phyloP scores from a whole-genome alignment of 2,888 invertebrate species.

The Drosophila atripex region DNA sequence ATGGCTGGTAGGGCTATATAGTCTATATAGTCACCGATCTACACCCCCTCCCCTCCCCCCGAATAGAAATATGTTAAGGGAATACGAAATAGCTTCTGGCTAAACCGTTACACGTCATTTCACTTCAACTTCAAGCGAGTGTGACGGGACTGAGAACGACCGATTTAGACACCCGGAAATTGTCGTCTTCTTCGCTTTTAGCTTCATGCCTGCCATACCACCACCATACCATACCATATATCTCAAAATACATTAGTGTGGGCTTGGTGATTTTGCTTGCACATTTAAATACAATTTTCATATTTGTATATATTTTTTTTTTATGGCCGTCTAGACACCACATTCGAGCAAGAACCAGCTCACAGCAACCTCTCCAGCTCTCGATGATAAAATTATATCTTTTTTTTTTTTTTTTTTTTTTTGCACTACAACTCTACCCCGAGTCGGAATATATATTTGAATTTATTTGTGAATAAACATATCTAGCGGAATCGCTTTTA shows the following conservation, averaged over 20 bases:
- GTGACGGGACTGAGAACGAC: slow-evolving; percentile 51
- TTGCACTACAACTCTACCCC: too few relatives aligned
- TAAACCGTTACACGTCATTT: slow-evolving; percentile 53
- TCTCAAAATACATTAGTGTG: too few relatives aligned
- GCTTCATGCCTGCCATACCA: slow-evolving; percentile 4
- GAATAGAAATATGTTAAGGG: too few relatives aligned
- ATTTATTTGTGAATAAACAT: slow-evolving; percentile 12
- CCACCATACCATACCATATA: slow-evolving; percentile 1
- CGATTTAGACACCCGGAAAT: slow-evolving; percentile 75
- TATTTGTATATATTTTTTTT: slow-evolving; percentile 25
- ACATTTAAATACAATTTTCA: slow-evolving; percentile 45
- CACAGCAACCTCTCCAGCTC: slow-evolving; percentile 3
- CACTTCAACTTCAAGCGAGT: slow-evolving; percentile 47
- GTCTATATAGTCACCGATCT: slow-evolving; percentile 11
- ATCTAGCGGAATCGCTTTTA: slow-evolving; percentile 9
- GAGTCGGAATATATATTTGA: neutral
- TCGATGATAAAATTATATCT: too few relatives aligned
- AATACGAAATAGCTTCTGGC: slow-evolving; percentile 37
- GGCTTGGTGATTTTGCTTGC: too few relatives aligned
- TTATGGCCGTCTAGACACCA: slow-evolving; percentile 41
- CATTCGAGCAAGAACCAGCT: slow-evolving; percentile 13
- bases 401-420: too few relatives aligned
- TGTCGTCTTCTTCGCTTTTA: slow-evolving; percentile 50
- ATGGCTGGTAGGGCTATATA: slow-evolving; percentile 1
- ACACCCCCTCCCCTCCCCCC: too few relatives aligned